Conservation (phyloP, 2,113 vertebrate species). For the Toxotes chatareus region DNA sequence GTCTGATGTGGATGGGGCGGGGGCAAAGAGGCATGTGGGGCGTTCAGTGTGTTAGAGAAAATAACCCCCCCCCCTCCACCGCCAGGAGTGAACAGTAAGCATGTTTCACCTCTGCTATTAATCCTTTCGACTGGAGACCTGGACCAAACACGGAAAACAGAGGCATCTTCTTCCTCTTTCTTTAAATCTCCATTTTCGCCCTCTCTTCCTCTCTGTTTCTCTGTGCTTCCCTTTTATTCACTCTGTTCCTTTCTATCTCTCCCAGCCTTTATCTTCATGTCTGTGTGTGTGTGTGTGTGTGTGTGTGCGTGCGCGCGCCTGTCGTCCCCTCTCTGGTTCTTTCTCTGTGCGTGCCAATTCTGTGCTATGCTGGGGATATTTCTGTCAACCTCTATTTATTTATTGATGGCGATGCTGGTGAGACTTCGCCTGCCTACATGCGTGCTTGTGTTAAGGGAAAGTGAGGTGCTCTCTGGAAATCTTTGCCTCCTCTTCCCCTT, state of each 20-base stretch:
- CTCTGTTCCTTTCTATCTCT: conserved; percentile 56
- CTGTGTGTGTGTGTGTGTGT: conserved; percentile 34
- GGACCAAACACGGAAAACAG: conserved; percentile 48
- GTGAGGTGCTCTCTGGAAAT: conserved; percentile 55
- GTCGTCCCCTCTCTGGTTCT: conserved; percentile 53
- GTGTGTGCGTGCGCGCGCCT: conserved; percentile 1
- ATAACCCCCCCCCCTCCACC: conserved; percentile 18
- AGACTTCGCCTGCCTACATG: conserved; percentile 76
- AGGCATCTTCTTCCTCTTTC: conserved; percentile 47
- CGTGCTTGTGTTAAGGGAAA: conserved; percentile 60
- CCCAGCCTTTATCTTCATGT: conserved; percentile 57
- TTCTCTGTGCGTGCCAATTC: conserved; percentile 66
- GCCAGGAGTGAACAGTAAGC: conserved; percentile 69
- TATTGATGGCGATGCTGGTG: conserved; percentile 81
- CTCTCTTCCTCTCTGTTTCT: conserved; percentile 12
- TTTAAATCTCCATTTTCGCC: conserved; percentile 45
- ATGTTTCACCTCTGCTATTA: conserved; percentile 68
- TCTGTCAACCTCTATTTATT: conserved; percentile 83
- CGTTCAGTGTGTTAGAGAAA: conserved; percentile 34
- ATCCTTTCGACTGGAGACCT: conserved; percentile 54
- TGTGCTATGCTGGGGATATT: conserved; percentile 77
- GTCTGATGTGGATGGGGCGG: conserved; percentile 16
- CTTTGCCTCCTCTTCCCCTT: conserved; percentile 34
- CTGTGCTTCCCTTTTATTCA: conserved; percentile 25
- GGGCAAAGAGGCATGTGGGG: conserved; percentile 36